Evolutionary conservation across 1,140 invertebrate genomes (phyloP), one percentile per base, ranked within the genome.

Genomic region (Sesamia nonagrioides): DNA sequence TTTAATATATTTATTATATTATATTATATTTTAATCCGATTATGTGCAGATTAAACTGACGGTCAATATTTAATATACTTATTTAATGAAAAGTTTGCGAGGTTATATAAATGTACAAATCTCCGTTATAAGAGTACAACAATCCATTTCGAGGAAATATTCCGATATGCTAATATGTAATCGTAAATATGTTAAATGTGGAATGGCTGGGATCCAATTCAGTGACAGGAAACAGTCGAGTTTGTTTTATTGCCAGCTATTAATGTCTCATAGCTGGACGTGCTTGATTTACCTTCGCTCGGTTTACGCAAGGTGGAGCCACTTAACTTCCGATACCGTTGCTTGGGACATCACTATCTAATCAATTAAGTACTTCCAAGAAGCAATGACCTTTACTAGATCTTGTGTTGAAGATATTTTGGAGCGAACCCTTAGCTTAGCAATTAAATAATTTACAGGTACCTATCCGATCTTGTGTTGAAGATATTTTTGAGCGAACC

Each of bases 241-340:
- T 91, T 89, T 90, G 84, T 90, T 92, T 92, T 89, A 90, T 91
- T 86, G 79, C 82, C 56, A 56, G 82, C 86, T 85, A 91, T 93
- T 92, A 92, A 90, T 88, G 86, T 89, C 79, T 85, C 80, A 84
- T 82, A 82, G 83, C 78, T 83, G 84, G 82, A 85, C 80, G 84
- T 76, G 74, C 85, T 89, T 89, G 86, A 88, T 89, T 89, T 90
- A 89, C 86, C 82, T 84, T 63, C 63, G 56, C 72, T 73, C 52
- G 80, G 80, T 82, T 82, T 80, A 81, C 81, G 80, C 73, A 84
- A 83, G 58, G 61, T 79, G 69, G 60, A 85, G 71, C 80, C 77
- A 82, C 61, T 81, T 77, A 68, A 71, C 77, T 87, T 84, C 78
- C 80, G 77, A 84, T 83, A 84, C 78, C 52, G 68, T 71, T 78